These are phyloP conservation scores for Phocides pigmalion DNA, from an alignment of 1,140 invertebrate species.

Conservation along the genomic window DNA sequence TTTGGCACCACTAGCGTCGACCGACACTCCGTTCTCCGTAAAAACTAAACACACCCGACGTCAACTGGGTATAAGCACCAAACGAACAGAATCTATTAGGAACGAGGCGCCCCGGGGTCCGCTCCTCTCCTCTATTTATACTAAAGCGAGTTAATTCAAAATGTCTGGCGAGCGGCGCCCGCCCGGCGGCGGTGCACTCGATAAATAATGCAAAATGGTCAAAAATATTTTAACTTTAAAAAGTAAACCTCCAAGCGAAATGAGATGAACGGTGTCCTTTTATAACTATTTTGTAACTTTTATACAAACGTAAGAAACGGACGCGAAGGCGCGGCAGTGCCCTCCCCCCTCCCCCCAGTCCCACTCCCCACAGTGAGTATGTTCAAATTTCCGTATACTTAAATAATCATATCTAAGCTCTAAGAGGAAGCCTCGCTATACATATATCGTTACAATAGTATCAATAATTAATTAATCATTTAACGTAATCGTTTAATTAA, in stretches of 20 bases:
- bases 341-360: no score
- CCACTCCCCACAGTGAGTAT: conserved; percentile 74
- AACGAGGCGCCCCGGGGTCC: conserved; percentile 12
- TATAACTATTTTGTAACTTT: not conserved
- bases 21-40: conserved; percentile 27
- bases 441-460: conserved; percentile 50
- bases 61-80: conserved; percentile 23
- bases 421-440: conserved; percentile 81
- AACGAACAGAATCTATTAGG: conserved; percentile 32
- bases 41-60: conserved; percentile 8
- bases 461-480: conserved; percentile 44
- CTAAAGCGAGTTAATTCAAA: conserved; percentile 4
- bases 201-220: no score
- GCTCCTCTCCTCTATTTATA: conserved; percentile 7
- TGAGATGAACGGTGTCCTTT: not conserved
- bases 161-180: not conserved
- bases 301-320: conserved; percentile 1
- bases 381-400: conserved; percentile 77
- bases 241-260: no score
- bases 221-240: no score
- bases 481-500: conserved; percentile 64
- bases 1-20: conserved; percentile 64
- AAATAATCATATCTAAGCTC: conserved; percentile 77
- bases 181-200: no score
- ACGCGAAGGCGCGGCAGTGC: no score